Conservation (phyloP, 2,113 vertebrate species). For the Erythrocercus mccallii region DNA sequence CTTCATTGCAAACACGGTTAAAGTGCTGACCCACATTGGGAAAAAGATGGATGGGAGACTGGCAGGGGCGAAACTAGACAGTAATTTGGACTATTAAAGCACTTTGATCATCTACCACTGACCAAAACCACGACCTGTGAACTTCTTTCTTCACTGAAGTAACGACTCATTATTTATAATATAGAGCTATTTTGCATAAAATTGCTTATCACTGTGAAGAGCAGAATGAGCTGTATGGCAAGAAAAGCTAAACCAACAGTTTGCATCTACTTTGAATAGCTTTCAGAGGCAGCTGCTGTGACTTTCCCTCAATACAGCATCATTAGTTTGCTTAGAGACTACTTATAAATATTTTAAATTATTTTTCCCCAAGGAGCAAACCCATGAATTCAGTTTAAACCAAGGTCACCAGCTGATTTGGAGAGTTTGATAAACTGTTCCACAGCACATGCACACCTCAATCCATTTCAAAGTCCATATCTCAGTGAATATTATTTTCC, state of each 20-base stretch:
- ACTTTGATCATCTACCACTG: not conserved
- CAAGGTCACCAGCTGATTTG: not conserved
- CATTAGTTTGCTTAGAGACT: not conserved
- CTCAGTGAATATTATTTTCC: not conserved
- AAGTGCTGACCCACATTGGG: not conserved
- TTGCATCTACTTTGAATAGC: not conserved
- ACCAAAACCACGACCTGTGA: not conserved
- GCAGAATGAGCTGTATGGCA: not conserved
- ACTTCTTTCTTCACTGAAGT: not conserved
- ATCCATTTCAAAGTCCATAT: not conserved
- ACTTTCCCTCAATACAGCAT: not conserved
- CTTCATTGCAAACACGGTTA: constrained; percentile 9
- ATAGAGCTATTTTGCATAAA: constrained; percentile 24
- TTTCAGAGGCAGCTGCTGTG: not conserved
- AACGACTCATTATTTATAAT: not conserved
- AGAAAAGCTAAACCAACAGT: not conserved
- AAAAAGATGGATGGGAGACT: not conserved
- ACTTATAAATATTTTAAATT: not conserved
- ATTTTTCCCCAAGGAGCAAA: not conserved
- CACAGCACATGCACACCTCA: not conserved
- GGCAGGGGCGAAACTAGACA: not conserved
- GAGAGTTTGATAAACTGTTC: not conserved
- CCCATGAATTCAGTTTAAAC: not conserved
- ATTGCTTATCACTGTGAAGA: not conserved
- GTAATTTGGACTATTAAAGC: not conserved